Percentiles rank a stretch among this genome's conserved stretches.
Evolutionary conservation across 2,797 vertebrate species (phyloP).

Genomic region (Kryptolebias ocellatus): DNA sequence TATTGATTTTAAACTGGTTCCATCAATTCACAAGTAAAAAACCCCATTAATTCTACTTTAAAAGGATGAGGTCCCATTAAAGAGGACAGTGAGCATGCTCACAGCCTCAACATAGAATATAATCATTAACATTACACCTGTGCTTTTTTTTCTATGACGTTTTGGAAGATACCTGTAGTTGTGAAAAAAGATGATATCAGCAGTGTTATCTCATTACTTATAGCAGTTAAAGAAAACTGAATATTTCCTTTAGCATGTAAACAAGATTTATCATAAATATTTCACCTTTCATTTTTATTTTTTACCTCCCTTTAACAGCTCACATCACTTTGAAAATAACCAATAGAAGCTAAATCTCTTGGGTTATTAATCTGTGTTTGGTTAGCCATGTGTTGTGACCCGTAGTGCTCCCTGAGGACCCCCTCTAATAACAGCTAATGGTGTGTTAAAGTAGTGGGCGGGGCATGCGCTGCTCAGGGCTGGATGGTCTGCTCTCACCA

Average conservation of each 20-base stretch:
- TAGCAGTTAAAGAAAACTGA: neutral
- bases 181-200: neutral
- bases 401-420: slow-evolving; percentile 64
- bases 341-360: slow-evolving; percentile 46
- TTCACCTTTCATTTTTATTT: slow-evolving; percentile 6
- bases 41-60: no score
- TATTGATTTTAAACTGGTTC: neutral
- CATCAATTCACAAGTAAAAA: neutral
- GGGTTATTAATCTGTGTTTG: slow-evolving; percentile 66
- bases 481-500: slow-evolving; percentile 64
- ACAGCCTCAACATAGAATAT: neutral
- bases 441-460: slow-evolving; percentile 75
- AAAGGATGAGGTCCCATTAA: no score
- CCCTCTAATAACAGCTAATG: slow-evolving; percentile 77
- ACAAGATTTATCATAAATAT: slow-evolving; percentile 1
- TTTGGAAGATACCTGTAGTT: no score
- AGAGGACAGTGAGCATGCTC: no score
- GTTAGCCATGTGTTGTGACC: slow-evolving; percentile 60
- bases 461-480: slow-evolving; percentile 50
- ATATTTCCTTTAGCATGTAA: neutral
- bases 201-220: neutral
- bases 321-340: slow-evolving; percentile 28
- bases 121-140: neutral
- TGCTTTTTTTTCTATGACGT: no score
- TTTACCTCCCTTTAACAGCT: neutral